Conservation (phyloP, 2,797 vertebrate species). For the Chelon labrosus region DNA sequence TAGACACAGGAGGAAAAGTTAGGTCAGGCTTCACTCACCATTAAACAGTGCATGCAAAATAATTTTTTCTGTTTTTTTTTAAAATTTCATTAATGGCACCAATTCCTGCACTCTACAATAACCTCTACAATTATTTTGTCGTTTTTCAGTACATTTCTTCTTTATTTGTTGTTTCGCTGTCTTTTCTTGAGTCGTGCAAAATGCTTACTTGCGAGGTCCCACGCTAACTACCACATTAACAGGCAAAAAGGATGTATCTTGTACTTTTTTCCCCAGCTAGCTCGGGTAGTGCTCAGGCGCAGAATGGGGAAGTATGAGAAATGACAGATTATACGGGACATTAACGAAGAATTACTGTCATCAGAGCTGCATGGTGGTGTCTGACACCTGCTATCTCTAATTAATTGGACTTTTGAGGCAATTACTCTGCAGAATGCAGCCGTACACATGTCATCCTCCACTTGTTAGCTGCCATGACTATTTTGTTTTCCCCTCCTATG, state of each 20-base stretch:
- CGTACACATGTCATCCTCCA: constrained; percentile 36
- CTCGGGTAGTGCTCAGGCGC: neutral
- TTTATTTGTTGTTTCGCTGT: neutral
- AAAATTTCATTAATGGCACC: constrained; percentile 25
- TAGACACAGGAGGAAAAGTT: constrained; percentile 9
- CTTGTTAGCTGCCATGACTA: constrained; percentile 51
- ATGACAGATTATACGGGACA: constrained; percentile 17
- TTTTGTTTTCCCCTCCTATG: constrained; percentile 54
- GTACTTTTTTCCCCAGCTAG: neutral
- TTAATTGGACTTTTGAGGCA: constrained; percentile 35
- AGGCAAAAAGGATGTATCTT: neutral
- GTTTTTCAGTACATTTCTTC: neutral
- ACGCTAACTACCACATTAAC: constrained; percentile 11
- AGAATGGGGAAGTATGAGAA: neutral
- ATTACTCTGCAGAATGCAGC: constrained; percentile 39
- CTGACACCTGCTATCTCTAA: constrained; percentile 20
- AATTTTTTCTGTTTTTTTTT: constrained; percentile 8
- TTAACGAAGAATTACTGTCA: constrained; percentile 36
- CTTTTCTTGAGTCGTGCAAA: neutral
- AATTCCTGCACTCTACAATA: constrained; percentile 28
- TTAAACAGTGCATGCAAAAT: constrained; percentile 17
- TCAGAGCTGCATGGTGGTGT: constrained; percentile 18
- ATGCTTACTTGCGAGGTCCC: constrained; percentile 2
- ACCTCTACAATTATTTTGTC: neutral
- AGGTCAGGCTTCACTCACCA: neutral